phyloP scores from a whole-genome alignment of 1,140 invertebrate species.

The Drosophila jambulina region DNA sequence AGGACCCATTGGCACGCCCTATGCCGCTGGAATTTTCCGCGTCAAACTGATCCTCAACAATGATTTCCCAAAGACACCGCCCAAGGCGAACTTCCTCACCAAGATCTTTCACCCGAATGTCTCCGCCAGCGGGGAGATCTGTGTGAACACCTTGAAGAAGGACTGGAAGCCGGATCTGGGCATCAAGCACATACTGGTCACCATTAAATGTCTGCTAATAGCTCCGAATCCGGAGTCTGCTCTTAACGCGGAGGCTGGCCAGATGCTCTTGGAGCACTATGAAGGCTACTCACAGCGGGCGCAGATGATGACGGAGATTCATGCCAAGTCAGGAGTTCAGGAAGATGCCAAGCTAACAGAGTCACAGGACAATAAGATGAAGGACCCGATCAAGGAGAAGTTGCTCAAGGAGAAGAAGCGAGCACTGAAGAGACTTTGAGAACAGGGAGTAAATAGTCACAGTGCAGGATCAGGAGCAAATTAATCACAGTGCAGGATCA shows the following conservation, averaged over 20 bases:
- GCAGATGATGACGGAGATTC: slow-evolving; percentile 97
- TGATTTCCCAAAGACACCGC: slow-evolving; percentile 96
- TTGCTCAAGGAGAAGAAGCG: slow-evolving; percentile 93
- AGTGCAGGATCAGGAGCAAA: not conserved
- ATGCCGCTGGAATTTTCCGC: slow-evolving; percentile 93
- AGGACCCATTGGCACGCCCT: slow-evolving; percentile 96
- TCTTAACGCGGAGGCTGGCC: slow-evolving; percentile 97
- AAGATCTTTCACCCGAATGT: slow-evolving; percentile 99
- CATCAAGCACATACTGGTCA: slow-evolving; percentile 97
- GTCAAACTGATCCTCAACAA: slow-evolving; percentile 96
- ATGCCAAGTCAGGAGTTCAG: slow-evolving; percentile 87
- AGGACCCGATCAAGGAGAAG: slow-evolving; percentile 91
- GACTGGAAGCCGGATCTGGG: slow-evolving; percentile 98
- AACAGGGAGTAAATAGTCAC: not conserved
- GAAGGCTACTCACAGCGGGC: slow-evolving; percentile 95
- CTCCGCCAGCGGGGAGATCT: slow-evolving; percentile 96
- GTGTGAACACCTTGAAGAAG: slow-evolving; percentile 98
- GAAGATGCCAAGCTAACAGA: slow-evolving; percentile 85
- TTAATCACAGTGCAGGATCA: no score
- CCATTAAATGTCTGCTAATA: slow-evolving; percentile 96
- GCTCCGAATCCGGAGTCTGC: slow-evolving; percentile 98
- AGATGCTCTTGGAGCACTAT: slow-evolving; percentile 95
- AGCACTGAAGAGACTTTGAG: slow-evolving; percentile 94
- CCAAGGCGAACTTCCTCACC: slow-evolving; percentile 98
- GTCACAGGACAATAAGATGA: slow-evolving; percentile 89